Base-by-base conservation (phyloP, 2,888 invertebrate genomes). In the Heliconius charithonia region DNA sequence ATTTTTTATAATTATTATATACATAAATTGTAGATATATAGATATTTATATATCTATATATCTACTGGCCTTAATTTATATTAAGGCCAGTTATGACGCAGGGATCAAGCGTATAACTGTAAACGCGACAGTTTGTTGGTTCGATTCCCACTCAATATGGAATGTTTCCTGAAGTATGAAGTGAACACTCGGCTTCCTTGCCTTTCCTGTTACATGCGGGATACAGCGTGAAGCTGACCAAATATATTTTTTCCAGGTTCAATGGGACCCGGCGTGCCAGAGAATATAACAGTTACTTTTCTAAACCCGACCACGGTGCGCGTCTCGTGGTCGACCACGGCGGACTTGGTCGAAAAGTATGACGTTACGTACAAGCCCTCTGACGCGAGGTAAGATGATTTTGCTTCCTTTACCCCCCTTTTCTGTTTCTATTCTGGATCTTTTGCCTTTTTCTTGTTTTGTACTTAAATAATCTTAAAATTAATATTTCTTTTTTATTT, bases 361-460 rank as follows among this genome's bases (percentile, higher is more conserved):
- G 98, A 98, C 93, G 98, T 98, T 91, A 98, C 97, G 29, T 98
- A 98, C 93, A 98, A 98, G 90, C 98, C 98, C 72, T 97, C 98
- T 74, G 97, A 98, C 93, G 98, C 98, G 93, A 98, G 98, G 98
- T 98, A 97, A 96, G 96, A 85, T 82, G 80, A 79, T 78, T 76
- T 71, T 70, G 78, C 59, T 56, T 59, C 59, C 59, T 59, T 25
- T 69, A n/a, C 7, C 32, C 7, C 27, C 32, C 32, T 32, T 13
- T 13, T 32, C 56, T 32, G 7, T 32, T 16, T n/a, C 72, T 72
- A 22, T 72, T 56, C 72, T 72, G 13, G n/a, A 59, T 72, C 72
- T 72, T 72, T 72, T 32, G 3, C 9, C 72, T 59, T 9, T 72
- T 25, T 32, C 37, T 59, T 56, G 22, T 27, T 69, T 37, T 25